Percentiles rank a stretch among this genome's conserved stretches.
These are phyloP conservation scores for Himalopsyche kuldschensis DNA, from an alignment of 2,888 invertebrate species.

Conservation along the genomic window DNA sequence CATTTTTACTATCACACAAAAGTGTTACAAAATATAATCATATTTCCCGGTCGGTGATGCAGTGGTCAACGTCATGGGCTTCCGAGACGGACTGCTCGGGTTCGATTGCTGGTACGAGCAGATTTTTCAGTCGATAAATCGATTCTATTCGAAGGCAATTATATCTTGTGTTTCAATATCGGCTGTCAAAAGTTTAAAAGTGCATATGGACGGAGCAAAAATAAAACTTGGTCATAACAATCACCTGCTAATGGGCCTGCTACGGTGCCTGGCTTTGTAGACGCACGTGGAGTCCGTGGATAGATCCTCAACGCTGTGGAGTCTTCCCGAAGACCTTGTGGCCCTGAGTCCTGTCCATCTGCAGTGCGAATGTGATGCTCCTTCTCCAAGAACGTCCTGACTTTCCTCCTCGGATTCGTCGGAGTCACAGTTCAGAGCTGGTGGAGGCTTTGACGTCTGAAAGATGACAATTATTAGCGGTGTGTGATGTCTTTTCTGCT, in stretches of 20 bases:
- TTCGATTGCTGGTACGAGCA: no score
- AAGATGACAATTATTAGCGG: no score
- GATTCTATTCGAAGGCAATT: no score
- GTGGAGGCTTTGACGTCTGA: slow-evolving; percentile 48
- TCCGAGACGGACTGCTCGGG: no score
- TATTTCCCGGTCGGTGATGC: no score
- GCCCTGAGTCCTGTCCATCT: slow-evolving; percentile 42
- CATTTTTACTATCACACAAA: no score
- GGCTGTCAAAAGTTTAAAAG: no score
- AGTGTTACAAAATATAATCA: no score
- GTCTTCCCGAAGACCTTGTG: slow-evolving; percentile 69
- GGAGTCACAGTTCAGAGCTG: slow-evolving; percentile 49
- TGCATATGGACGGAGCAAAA: not conserved
- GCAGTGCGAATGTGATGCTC: slow-evolving; percentile 50
- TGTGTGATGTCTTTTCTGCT: no score
- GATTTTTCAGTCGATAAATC: no score
- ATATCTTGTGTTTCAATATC: no score
- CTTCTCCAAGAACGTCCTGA: slow-evolving; percentile 54
- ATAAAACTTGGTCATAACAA: not conserved
- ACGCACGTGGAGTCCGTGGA: slow-evolving; percentile 77
- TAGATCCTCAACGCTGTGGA: slow-evolving; percentile 74
- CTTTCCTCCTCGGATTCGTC: slow-evolving; percentile 53
- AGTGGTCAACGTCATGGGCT: no score
- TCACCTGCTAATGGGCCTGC: slow-evolving; percentile 52
- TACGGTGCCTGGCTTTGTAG: slow-evolving; percentile 61